These are phyloP conservation scores for Oncorhynchus clarkii DNA, from an alignment of 2,113 vertebrate species.

Conservation along the genomic window DNA sequence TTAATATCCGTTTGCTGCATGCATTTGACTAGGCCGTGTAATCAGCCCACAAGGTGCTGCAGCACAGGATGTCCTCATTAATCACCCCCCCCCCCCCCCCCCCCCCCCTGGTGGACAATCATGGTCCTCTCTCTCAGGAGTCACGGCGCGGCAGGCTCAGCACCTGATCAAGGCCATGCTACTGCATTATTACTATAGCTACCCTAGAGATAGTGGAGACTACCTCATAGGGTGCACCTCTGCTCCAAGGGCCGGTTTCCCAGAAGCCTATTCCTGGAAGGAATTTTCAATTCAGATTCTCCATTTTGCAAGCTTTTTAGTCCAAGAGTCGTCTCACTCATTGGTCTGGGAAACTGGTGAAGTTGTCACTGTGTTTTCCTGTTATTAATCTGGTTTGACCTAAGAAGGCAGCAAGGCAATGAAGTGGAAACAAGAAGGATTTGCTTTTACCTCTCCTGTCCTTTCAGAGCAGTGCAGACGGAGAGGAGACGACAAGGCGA, in stretches of 20 bases:
- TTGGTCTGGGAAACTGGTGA: no score
- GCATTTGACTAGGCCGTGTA: constrained; percentile 61
- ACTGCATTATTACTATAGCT: constrained; percentile 38
- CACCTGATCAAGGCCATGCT: constrained; percentile 61
- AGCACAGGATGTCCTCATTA: constrained; percentile 50
- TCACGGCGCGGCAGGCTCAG: constrained; percentile 40
- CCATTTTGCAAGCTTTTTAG: no score
- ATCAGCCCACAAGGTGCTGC: constrained; percentile 64
- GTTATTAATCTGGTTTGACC: no score
- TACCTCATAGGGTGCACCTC: background rate
- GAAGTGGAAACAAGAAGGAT: no score
- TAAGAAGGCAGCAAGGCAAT: no score
- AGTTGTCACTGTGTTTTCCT: no score
- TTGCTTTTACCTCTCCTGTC: no score
- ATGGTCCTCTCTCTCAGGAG: constrained; percentile 36
- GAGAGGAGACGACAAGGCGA: background rate
- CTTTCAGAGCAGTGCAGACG: no score
- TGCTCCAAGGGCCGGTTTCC: background rate
- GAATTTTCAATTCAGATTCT: no score
- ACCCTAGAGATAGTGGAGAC: background rate
- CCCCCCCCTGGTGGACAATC: constrained; percentile 55
- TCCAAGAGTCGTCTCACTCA: no score
- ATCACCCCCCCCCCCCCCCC: constrained; percentile 24
- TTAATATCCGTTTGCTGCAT: constrained; percentile 67
- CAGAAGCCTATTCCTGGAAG: no score